These are phyloP conservation scores for Conger conger DNA, from an alignment of 2,113 vertebrate genomes.

Conservation along the genomic window DNA sequence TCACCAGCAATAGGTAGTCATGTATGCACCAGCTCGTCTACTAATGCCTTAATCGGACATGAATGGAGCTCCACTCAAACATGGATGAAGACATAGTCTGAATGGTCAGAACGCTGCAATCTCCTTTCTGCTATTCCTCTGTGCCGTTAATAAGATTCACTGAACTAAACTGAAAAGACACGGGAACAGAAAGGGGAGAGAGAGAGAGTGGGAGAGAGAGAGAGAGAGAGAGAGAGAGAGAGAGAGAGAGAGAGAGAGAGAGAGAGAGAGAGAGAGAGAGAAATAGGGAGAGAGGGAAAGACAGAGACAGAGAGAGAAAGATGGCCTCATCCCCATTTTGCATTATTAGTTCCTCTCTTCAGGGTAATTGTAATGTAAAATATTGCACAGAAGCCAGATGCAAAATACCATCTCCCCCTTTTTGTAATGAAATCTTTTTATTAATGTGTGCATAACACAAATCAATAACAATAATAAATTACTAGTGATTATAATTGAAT, in stretches of 20 bases:
- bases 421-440: slow-evolving; percentile 75
- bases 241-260: slow-evolving; percentile 20
- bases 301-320: slow-evolving; percentile 10
- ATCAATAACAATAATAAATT: slow-evolving; percentile 84
- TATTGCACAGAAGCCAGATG: slow-evolving; percentile 38
- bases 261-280: slow-evolving; percentile 9
- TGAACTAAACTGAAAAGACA: slow-evolving; percentile 20
- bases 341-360: slow-evolving; percentile 31
- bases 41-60: slow-evolving; percentile 24
- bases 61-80: slow-evolving; percentile 12
- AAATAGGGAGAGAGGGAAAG: slow-evolving; percentile 16
- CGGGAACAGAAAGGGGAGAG: background rate
- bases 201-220: background rate
- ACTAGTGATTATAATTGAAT: slow-evolving; percentile 79
- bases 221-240: background rate
- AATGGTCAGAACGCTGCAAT: background rate
- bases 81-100: slow-evolving; percentile 17
- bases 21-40: background rate
- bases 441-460: slow-evolving; percentile 74
- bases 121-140: background rate
- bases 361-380: slow-evolving; percentile 37
- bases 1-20: background rate
- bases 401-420: slow-evolving; percentile 48
- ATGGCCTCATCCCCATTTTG: slow-evolving; percentile 33
- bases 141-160: slow-evolving; percentile 24